Percentiles rank a stretch among this genome's conserved stretches.
These are phyloP conservation scores for Macrophya annulata DNA, from an alignment of 2,888 invertebrate genomes.

Conservation along the genomic window DNA sequence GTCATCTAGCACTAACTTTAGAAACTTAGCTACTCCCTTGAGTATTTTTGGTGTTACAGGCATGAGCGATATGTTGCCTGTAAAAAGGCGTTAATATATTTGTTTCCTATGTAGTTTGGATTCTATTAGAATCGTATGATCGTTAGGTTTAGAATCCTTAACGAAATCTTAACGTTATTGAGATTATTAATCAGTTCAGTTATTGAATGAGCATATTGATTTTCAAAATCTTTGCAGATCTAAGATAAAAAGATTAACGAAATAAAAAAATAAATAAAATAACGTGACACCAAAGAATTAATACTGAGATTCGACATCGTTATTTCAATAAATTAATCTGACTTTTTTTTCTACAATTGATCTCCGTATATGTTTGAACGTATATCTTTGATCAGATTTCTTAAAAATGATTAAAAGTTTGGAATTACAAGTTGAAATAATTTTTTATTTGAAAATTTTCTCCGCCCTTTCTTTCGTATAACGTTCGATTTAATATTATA, in stretches of 20 bases:
- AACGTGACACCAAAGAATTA: neutral
- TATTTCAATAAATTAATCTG: neutral
- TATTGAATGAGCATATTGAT: no score
- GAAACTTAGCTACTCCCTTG: neutral
- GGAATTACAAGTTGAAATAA: neutral
- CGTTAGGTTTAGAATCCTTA: neutral
- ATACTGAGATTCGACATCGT: neutral
- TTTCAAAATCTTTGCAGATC: neutral
- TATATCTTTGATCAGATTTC: neutral
- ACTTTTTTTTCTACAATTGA: neutral
- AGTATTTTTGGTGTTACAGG: neutral
- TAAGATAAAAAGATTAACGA: neutral
- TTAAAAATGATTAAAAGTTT: neutral
- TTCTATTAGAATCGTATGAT: neutral
- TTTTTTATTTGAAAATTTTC: neutral
- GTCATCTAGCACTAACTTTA: neutral
- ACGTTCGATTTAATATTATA: neutral
- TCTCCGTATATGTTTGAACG: neutral
- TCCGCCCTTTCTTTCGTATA: neutral
- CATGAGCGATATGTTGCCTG: conserved; percentile 33
- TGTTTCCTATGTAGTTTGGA: neutral
- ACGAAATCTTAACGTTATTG: neutral
- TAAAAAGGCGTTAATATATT: neutral
- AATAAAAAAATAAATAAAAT: neutral
- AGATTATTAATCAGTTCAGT: neutral